Evolutionary conservation across 1,140 invertebrate species (phyloP), one percentile per base, ranked within the genome.

Genomic region (Drusus annulatus): DNA sequence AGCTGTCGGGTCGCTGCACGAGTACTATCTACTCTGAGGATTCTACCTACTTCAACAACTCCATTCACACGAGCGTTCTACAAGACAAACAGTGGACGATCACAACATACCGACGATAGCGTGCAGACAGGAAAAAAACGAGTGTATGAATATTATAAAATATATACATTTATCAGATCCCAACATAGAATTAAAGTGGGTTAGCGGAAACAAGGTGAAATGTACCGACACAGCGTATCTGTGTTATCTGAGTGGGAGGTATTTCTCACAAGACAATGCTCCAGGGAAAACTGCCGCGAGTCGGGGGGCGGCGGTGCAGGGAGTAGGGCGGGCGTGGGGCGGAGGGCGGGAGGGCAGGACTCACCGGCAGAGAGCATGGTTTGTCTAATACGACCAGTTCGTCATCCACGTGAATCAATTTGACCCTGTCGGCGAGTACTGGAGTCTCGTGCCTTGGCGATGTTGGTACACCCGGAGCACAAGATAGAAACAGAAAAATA

Each of bases 331-430:
- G 17, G 51, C n/a, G 10, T 0, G 56, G 25, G 63, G 31, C 13
- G 62, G 45, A 60, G 50, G 75, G 25, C 23, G 25, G 62, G 23
- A 25, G 87, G 86, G 84, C 84, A 78, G 81, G 77, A 93, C 92
- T 93, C 92, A 96, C 94, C 90, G 96, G 96, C 86, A 97, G 91
- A 78, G 96, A 97, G 86, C 95, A 94, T 83, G 96, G 96, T 91
- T 98, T 98, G 90, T 97, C 95, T 88, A 97, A 90, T 85, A 96
- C 96, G 84, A 97, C 90, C 84, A 96, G 89, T 86, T 97, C 94
- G 84, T 95, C 93, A 88, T 93, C 94, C 86, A 95, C 93, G 88
- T 94, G 92, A 86, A 97, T 93, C 88, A 97, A 92, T 90, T 93
- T 92, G 87, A 96, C 93, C 84, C 92, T 91, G 88, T 92, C 92